phyloP scores from a whole-genome alignment of 2,113 vertebrate species.

The Eonycteris spelaea region DNA sequence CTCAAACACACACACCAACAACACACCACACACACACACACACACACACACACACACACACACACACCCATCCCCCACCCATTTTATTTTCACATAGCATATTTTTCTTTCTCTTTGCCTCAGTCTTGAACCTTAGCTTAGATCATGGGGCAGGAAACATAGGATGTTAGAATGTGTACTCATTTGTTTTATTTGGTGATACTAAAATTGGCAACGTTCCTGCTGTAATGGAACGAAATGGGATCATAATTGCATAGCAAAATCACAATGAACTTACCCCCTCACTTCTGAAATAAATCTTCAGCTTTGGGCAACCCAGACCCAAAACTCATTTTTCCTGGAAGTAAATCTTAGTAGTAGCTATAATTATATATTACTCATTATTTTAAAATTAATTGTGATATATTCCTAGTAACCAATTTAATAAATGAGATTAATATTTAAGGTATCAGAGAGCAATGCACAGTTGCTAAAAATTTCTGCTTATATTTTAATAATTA shows the following conservation, averaged over 20 bases:
- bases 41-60: too few relatives aligned
- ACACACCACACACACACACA: too few relatives aligned
- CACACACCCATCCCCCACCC: too few relatives aligned
- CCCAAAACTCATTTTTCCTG: background rate
- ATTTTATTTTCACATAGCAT: background rate
- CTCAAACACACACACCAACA: too few relatives aligned
- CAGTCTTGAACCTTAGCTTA: background rate
- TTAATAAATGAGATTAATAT: background rate
- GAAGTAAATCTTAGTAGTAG: background rate
- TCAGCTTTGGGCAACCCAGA: background rate
- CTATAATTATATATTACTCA: background rate
- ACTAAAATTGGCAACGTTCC: background rate
- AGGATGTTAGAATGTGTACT: background rate
- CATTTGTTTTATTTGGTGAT: background rate
- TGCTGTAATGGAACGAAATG: conserved; percentile 19
- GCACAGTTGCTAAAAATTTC: background rate
- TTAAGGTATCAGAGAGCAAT: background rate
- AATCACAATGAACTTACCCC: background rate
- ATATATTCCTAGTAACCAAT: background rate
- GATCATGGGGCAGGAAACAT: background rate
- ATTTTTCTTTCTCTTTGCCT: conserved; percentile 28
- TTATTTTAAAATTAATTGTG: background rate
- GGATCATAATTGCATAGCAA: background rate
- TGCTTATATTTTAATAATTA: conserved; percentile 16
- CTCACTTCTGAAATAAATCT: background rate